Evolutionary conservation across 2,797 vertebrate genomes (phyloP).

Genomic region (Pteronotus mesoamericanus): DNA sequence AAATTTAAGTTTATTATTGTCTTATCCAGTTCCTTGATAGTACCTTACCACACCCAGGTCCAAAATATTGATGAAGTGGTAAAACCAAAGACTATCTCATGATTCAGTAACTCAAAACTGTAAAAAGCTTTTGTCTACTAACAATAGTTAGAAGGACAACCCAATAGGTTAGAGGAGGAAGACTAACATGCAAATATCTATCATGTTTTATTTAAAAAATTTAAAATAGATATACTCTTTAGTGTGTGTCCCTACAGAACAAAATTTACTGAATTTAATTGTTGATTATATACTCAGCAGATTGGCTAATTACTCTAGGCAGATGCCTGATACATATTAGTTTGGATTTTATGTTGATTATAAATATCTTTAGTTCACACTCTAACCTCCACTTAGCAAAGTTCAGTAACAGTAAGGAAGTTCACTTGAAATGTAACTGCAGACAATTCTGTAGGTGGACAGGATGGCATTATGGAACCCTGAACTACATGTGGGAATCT

Average conservation of each 20-base stretch:
- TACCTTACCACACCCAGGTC: conserved; percentile 45
- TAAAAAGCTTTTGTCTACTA: conserved; percentile 34
- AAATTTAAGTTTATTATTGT: conserved; percentile 38
- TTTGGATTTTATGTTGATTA: not conserved
- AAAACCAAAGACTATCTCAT: conserved; percentile 30
- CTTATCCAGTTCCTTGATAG: conserved; percentile 33
- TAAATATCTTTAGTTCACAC: conserved; percentile 6
- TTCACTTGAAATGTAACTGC: not conserved
- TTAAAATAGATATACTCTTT: conserved; percentile 67
- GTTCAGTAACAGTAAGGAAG: not conserved
- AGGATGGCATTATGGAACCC: not conserved
- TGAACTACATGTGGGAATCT: not conserved
- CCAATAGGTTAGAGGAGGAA: conserved; percentile 48
- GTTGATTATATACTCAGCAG: conserved; percentile 50
- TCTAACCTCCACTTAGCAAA: not conserved
- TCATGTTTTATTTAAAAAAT: conserved; percentile 64
- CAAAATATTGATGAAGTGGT: conserved; percentile 24
- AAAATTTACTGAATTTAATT: conserved; percentile 58
- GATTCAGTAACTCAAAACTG: conserved; percentile 25
- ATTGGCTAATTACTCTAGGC: conserved; percentile 55
- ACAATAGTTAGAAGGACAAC: conserved; percentile 57
- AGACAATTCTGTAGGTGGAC: not conserved
- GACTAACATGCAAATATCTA: conserved; percentile 52
- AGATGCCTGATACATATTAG: conserved; percentile 46
- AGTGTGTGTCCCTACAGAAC: conserved; percentile 28